Percentiles rank a stretch among this genome's conserved stretches.
phyloP scores from a whole-genome alignment of 2,797 vertebrate genomes.

The Pangasius djambal region DNA sequence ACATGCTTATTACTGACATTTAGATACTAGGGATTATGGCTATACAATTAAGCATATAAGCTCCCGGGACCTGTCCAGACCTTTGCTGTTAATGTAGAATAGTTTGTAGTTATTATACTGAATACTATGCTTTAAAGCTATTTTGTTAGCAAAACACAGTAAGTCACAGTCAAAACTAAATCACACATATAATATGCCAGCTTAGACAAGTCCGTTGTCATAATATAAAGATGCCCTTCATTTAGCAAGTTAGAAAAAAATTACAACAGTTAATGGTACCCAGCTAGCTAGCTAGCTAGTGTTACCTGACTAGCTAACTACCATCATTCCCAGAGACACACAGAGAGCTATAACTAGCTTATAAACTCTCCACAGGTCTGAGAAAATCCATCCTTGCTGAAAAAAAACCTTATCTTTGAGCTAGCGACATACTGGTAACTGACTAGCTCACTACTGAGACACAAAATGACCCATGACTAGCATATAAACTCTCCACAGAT shows the following conservation, averaged over 20 bases:
- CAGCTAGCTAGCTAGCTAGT: not conserved
- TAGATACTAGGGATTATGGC: not conserved
- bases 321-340: not conserved
- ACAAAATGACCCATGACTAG: not conserved
- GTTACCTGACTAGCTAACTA: not conserved
- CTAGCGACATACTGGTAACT: not conserved
- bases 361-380: not conserved
- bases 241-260: not conserved
- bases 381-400: not conserved
- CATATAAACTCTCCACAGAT: not conserved
- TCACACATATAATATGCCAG: not conserved
- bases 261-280: not conserved
- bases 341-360: not conserved
- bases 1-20: not conserved
- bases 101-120: not conserved
- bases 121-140: not conserved
- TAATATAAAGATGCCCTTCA: not conserved
- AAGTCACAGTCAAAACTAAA: not conserved
- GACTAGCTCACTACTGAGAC: not conserved
- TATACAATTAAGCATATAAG: not conserved
- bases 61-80: not conserved
- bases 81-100: not conserved
- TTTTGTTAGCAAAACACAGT: not conserved
- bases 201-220: not conserved
- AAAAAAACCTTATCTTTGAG: not conserved